Evolutionary conservation across 2,113 vertebrate species (phyloP), one percentile per base, ranked within the genome.

Genomic region (Coregonus clupeaformis): DNA sequence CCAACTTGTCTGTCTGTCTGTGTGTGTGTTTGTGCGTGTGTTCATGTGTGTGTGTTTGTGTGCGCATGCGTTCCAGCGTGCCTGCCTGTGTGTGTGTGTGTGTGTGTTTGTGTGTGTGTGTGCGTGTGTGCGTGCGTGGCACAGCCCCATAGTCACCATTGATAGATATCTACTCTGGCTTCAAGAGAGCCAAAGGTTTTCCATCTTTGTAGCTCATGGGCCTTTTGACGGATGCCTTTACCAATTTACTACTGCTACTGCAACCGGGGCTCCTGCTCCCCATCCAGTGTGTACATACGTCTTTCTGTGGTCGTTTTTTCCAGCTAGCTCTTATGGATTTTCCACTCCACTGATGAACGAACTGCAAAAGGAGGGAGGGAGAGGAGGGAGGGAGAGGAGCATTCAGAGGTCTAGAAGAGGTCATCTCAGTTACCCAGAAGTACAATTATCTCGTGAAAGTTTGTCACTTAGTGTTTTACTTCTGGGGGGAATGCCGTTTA

Each of bases 81-180:
- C 87, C 80, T 36, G 64, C 84, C 77, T 78, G 32, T 36, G 32
- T 36, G 32, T 36, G 32, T 49, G 47, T 14, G 14, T 49, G 47
- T 49, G 14, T 49, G 47, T 14, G 47, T 49, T 12, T 49, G 47
- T 47, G 78, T 80, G 68, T 70, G 27, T 63, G 29, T 73, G 74
- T 74, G 82, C 86, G 83, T 86, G 14, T 1, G 47, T 87, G 36
- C 2, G 36, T 42, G 36, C 6, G 32, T 36, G 12, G 72, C 80
- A 79, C 63, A 77, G 85, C 87, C 86, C 87, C 85, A 68, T 87
- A 89, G 88, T 89, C 88, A 89, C 82, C 80, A 84, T 86, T 91
- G 90, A 90, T 86, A 89, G 77, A 90, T 88, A 91, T 89, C 88
- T 88, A 87, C 81, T 84, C 70, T 86, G 89, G 89, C 89, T 90